These are phyloP conservation scores for Heliconius ismenius DNA, from an alignment of 2,888 invertebrate species.

Conservation along the genomic window DNA sequence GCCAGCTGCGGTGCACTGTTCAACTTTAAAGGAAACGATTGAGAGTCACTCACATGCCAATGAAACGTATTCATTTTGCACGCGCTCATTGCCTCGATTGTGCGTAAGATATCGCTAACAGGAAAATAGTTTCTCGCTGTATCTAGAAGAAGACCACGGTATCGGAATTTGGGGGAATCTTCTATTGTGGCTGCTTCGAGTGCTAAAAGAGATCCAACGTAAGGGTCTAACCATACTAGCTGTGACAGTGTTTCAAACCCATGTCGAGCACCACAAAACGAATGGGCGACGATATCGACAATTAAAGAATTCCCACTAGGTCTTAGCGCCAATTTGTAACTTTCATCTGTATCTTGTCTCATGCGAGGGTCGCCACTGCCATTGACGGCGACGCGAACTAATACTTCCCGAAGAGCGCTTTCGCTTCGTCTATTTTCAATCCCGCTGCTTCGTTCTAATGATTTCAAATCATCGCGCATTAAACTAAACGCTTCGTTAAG, in stretches of 20 bases:
- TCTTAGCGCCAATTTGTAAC: constrained; percentile 85
- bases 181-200: constrained; percentile 85
- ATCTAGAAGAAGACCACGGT: constrained; percentile 94
- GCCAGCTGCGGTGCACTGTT: constrained; percentile 89
- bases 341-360: constrained; percentile 87
- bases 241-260: constrained; percentile 90
- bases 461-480: constrained; percentile 77
- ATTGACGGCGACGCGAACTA: constrained; percentile 80
- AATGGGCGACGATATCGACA: constrained; percentile 84
- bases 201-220: constrained; percentile 82
- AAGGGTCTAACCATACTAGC: constrained; percentile 89
- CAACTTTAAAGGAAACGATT: constrained; percentile 94
- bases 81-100: constrained; percentile 93
- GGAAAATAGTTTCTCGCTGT: constrained; percentile 95
- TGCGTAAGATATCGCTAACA: constrained; percentile 85
- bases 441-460: constrained; percentile 69
- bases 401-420: constrained; percentile 54
- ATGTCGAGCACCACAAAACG: constrained; percentile 90
- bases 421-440: constrained; percentile 46
- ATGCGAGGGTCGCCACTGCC: constrained; percentile 80
- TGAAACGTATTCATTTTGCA: constrained; percentile 96
- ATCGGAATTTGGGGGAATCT: constrained; percentile 89
- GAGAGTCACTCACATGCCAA: constrained; percentile 95
- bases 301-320: constrained; percentile 76
- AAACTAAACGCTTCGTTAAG: constrained; percentile 77